A percentile compares a stretch with the other conserved stretches of the same genome.
Conservation (phyloP, 53 echinoderm and acorn worm genomes). For the Temnopleurus reevesii region DNA sequence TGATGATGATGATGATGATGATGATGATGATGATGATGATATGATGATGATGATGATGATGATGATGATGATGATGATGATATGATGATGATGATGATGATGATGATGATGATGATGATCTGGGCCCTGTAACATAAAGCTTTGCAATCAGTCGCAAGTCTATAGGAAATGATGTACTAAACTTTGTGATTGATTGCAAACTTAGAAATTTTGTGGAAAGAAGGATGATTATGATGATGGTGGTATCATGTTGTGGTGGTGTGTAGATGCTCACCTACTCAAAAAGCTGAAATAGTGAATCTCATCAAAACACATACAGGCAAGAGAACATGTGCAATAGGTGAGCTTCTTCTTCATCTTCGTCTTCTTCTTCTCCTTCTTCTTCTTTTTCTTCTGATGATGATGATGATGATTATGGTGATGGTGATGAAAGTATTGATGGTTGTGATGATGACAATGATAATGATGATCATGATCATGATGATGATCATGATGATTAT, state of each 20-base stretch:
- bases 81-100: conserved; percentile 34
- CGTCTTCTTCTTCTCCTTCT: too few species aligned
- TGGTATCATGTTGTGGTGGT: conserved; percentile 93
- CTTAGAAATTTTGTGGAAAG: too few species aligned
- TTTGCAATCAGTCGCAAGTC: too few species aligned
- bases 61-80: conserved; percentile 34
- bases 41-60: background rate
- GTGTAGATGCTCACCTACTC: conserved; percentile 92
- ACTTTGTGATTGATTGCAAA: too few species aligned
- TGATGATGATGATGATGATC: conserved; percentile 13
- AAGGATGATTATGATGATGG: too few species aligned
- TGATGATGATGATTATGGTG: background rate
- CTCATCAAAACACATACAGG: conserved; percentile 84
- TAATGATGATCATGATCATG: background rate
- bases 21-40: background rate
- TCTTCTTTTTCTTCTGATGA: too few species aligned
- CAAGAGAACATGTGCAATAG: conserved; percentile 97
- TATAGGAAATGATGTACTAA: too few species aligned
- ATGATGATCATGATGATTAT: background rate
- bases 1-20: background rate
- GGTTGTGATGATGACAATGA: conserved; percentile 12
- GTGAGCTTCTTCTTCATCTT: too few species aligned
- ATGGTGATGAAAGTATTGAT: conserved; percentile 12
- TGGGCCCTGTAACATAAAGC: too few species aligned
- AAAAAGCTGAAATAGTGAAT: conserved; percentile 95